These are phyloP conservation scores for Petaurus breviceps DNA, from an alignment of 2,113 vertebrate species.

Conservation along the genomic window DNA sequence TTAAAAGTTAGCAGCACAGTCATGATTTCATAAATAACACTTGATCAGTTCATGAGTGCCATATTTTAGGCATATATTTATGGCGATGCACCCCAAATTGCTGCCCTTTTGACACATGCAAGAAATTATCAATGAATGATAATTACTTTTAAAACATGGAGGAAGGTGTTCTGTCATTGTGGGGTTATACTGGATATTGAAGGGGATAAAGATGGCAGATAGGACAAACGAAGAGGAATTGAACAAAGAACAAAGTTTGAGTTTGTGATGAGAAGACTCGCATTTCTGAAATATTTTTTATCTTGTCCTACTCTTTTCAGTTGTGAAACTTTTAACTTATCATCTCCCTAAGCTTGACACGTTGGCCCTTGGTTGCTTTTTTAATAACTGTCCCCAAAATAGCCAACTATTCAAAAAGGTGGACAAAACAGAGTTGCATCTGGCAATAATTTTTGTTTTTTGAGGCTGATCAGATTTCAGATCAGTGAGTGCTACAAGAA, in stretches of 20 bases:
- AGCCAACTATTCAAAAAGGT: not conserved
- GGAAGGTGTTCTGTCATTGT: not conserved
- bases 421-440: not conserved
- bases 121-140: not conserved
- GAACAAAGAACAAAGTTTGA: not conserved
- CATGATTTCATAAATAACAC: not conserved
- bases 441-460: not conserved
- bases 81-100: not conserved
- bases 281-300: not conserved
- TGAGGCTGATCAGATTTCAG: not conserved
- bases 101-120: not conserved
- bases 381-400: not conserved
- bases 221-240: not conserved
- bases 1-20: not conserved
- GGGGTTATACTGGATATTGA: not conserved
- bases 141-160: not conserved
- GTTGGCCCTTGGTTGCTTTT: slow-evolving; percentile 17
- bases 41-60: not conserved
- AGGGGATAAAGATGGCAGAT: not conserved
- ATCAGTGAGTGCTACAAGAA: not conserved
- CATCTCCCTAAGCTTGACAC: slow-evolving; percentile 11
- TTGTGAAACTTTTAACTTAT: not conserved
- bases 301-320: not conserved
- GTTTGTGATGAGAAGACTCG: not conserved
- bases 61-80: not conserved